Evolutionary conservation across 2,888 invertebrate genomes (phyloP), one percentile per base, ranked within the genome.

Genomic region (Chesias legatella): DNA sequence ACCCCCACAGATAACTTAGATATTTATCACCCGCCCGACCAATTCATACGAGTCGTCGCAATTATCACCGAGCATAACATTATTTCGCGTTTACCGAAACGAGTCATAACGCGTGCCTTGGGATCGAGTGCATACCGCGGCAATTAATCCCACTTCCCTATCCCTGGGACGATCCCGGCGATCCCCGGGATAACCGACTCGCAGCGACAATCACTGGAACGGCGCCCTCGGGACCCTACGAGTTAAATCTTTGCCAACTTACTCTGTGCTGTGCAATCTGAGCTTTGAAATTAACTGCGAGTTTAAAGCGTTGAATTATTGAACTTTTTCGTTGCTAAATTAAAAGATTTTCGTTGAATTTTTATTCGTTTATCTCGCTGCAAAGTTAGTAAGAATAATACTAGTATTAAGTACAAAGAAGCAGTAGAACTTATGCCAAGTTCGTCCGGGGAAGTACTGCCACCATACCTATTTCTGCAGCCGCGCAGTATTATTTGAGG

Each of bases 171-270:
- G n/a, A 43, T 43, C 44, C 51, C 48, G 53, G 53, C 27, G n/a
- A 43, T 43, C 44, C 51, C 48, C 53, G 53, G 43, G 43, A 33
- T 44, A 20, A 36, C 50, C 48, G 48, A 56, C 75, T 69, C 81
- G 69, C 75, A 75, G 75, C 83, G 86, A 86, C 86, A 86, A 86
- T 86, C 84, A 82, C 67, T 28, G 63, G 58, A 83, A 86, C 69
- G 72, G 80, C 76, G 65, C 86, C 84, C 86, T 49, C 45, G 86
- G 82, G 86, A 85, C 68, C 48, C 54, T 56, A 62, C 72, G 79
- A 84, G 71, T 85, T 84, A 82, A 82, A 81, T 85, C 84, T 85
- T 84, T 73, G 79, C 79, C 70, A 83, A 80, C 73, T 79, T 63
- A 55, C 62, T 63, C 56, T 49, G 42, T 37, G 34, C 24, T 51